A percentile compares a stretch with the other conserved stretches of the same genome.
phyloP scores from a whole-genome alignment of 1,140 invertebrate species.

The Littorina saxatilis region DNA sequence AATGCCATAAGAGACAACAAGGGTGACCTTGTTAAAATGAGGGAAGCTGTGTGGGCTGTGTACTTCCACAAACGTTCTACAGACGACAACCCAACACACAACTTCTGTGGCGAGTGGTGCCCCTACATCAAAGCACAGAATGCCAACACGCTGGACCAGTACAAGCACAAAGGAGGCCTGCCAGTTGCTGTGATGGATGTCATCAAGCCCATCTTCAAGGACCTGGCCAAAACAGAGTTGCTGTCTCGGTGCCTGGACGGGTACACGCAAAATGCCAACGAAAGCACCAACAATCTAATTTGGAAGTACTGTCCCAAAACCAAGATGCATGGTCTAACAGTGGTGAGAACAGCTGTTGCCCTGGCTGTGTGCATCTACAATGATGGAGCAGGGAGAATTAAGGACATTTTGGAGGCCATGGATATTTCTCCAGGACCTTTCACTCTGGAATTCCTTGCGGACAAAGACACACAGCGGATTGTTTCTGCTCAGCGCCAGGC shows the following conservation, averaged over 20 bases:
- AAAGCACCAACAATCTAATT: not conserved
- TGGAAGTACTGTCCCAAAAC: not conserved
- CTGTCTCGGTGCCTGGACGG: not conserved
- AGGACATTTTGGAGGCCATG: not conserved
- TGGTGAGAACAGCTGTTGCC: not conserved
- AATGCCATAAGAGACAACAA: constrained; percentile 37
- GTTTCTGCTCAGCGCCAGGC: not conserved
- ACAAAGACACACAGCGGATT: not conserved
- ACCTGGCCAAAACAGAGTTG: not conserved
- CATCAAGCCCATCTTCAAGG: not conserved
- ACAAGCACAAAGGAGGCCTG: not conserved
- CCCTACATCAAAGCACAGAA: not conserved
- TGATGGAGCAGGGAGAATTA: not conserved
- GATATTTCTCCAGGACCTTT: not conserved
- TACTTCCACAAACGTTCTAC: constrained; percentile 29
- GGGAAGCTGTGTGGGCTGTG: constrained; percentile 9
- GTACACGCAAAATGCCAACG: not conserved
- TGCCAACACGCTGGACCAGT: not conserved
- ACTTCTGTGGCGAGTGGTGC: constrained; percentile 17
- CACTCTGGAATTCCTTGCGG: not conserved
- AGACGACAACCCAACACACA: not conserved
- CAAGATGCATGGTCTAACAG: not conserved
- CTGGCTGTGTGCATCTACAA: not conserved
- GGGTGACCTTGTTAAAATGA: constrained; percentile 25
- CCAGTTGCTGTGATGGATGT: not conserved